These are phyloP conservation scores for Chymomyza fuscimana DNA, from an alignment of 2,888 invertebrate species.

Conservation along the genomic window DNA sequence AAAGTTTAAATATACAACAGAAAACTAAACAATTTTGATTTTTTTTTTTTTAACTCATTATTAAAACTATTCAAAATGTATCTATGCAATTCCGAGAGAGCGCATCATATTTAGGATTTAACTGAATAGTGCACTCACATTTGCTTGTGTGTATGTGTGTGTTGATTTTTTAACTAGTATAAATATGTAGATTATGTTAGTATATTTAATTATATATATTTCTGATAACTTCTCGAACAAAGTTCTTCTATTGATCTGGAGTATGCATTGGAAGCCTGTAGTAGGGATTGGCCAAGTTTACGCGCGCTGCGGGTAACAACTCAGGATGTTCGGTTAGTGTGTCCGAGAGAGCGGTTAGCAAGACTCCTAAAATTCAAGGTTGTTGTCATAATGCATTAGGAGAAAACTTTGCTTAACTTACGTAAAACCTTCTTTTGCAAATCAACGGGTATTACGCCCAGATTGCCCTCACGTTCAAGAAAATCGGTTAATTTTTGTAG, in stretches of 20 bases:
- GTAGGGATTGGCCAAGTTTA: slow-evolving; percentile 80
- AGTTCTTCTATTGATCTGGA: slow-evolving; percentile 47
- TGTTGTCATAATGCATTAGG: not conserved
- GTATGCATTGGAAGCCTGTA: slow-evolving; percentile 75
- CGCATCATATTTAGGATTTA: slow-evolving; percentile 39
- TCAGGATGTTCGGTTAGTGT: slow-evolving; percentile 88
- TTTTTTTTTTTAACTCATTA: slow-evolving; percentile 11
- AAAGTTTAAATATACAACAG: slow-evolving; percentile 23
- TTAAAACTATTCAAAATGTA: slow-evolving; percentile 17
- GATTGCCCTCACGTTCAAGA: slow-evolving; percentile 86
- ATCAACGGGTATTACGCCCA: slow-evolving; percentile 86
- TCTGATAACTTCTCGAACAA: slow-evolving; percentile 44
- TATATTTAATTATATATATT: slow-evolving; percentile 35
- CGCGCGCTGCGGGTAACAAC: slow-evolving; percentile 82
- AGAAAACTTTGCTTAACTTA: slow-evolving; percentile 77
- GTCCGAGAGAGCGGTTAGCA: slow-evolving; percentile 87
- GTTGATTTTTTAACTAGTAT: slow-evolving; percentile 43
- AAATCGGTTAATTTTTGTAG: slow-evolving; percentile 88
- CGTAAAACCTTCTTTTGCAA: slow-evolving; percentile 90
- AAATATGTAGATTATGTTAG: slow-evolving; percentile 43
- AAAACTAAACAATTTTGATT: slow-evolving; percentile 14
- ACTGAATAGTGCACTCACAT: slow-evolving; percentile 35
- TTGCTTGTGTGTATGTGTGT: slow-evolving; percentile 34
- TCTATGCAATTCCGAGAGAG: slow-evolving; percentile 59
- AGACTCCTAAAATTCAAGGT: slow-evolving; percentile 82